Evolutionary conservation across 2,888 invertebrate genomes (phyloP), one percentile per base, ranked within the genome.

Genomic region (Magallana nippona): DNA sequence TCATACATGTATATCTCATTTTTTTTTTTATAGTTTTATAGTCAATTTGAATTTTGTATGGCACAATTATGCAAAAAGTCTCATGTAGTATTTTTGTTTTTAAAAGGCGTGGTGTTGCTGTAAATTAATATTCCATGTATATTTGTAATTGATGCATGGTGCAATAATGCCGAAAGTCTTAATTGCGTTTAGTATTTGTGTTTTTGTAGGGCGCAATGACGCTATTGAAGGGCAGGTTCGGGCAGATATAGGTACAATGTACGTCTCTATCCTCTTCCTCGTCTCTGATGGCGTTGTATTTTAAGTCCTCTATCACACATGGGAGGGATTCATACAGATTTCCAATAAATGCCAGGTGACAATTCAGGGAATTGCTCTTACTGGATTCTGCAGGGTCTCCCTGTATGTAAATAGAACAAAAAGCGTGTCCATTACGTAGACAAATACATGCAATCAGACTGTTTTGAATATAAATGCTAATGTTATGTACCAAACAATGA

Each of bases 291-390:
- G n/a, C 55, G 27, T 83, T 56, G 13, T 27, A 11, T 17, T 55
- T 22, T 15, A 83, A 19, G 56, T 83, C 78, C 13, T 83, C 83
- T 5, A 83, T 56, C 1, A 79, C 55, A 5, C 63, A 13, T 15
- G 63, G 79, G 32, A 83, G 79, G 13, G 79, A 62, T 1, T 78
- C 55, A 79, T 79, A 83, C 11, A 32, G 32, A 0, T 17, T 60
- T 15, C 79, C 79, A 11, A 63, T 19, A 56, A 83, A 83, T 55
- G 62, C 32, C 27, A 83, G 32, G 56, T 79, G 62, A 63, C 79
- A 78, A 56, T 79, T 55, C 1, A 62, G 62, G 11, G 79, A 56
- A 57, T 11, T 10, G 13, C 79, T 55, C 5, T 19, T 15, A 17
- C 63, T 2, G 19, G 83, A 78, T 62, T 0, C 56, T 55, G 55